These are phyloP conservation scores for Melanchra persicariae DNA, from an alignment of 2,888 invertebrate species.

Conservation along the genomic window DNA sequence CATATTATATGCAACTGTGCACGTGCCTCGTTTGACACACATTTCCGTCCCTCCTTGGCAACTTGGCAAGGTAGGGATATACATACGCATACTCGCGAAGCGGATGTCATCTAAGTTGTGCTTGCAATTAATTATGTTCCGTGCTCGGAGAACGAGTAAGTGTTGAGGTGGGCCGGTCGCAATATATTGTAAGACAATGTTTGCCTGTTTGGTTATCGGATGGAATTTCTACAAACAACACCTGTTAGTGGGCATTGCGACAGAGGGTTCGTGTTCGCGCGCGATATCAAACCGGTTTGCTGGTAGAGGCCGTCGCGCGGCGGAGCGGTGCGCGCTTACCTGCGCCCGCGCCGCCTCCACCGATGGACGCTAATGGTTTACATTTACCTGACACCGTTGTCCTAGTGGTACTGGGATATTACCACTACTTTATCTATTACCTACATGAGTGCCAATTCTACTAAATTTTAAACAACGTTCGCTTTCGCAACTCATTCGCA, in stretches of 20 bases:
- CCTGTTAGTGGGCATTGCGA: constrained; percentile 84
- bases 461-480: too few relatives aligned
- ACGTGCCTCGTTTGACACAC: constrained; percentile 82
- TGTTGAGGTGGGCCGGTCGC: constrained; percentile 31
- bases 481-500: too few relatives aligned
- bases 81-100: constrained; percentile 21
- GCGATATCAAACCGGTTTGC: constrained; percentile 84
- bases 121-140: constrained; percentile 27
- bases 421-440: constrained; percentile 65
- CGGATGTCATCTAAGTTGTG: constrained; percentile 42
- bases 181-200: constrained; percentile 64
- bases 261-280: constrained; percentile 77
- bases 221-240: constrained; percentile 85
- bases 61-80: constrained; percentile 30
- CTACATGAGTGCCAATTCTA: too few relatives aligned
- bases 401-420: constrained; percentile 81
- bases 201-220: constrained; percentile 73
- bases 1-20: constrained; percentile 74
- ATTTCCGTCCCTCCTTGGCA: constrained; percentile 72
- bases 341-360: constrained; percentile 48
- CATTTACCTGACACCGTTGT: constrained; percentile 83
- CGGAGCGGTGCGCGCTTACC: constrained; percentile 45
- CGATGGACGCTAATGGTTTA: constrained; percentile 69
- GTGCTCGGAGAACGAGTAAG: neutral
- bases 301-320: constrained; percentile 54